Conservation (phyloP, 2,888 invertebrate genomes). For the Leucophenga montana region DNA sequence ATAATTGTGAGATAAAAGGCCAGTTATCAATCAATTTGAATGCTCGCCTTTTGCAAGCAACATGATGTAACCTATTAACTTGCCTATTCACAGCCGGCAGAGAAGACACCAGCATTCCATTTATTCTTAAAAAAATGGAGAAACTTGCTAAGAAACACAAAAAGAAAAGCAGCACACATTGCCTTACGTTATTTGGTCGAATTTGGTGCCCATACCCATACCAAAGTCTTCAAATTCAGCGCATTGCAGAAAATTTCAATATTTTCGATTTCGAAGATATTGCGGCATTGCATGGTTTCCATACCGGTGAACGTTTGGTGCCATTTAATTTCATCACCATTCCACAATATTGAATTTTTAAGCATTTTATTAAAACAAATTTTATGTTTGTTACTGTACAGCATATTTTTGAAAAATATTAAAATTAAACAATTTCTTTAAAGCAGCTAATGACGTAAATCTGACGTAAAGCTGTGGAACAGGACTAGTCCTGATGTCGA, state of each 20-base stretch:
- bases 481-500: no score
- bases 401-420: conserved; percentile 10
- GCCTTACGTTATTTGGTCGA: conserved; percentile 78
- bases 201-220: conserved; percentile 75
- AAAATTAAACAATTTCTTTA: not conserved
- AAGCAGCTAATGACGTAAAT: no score
- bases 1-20: conserved; percentile 78
- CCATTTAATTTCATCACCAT: conserved; percentile 68
- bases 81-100: conserved; percentile 79
- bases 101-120: conserved; percentile 73
- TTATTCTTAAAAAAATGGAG: conserved; percentile 75
- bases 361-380: not conserved
- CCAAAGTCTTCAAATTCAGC: conserved; percentile 76
- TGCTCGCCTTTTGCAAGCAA: conserved; percentile 80
- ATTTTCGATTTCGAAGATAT: conserved; percentile 78
- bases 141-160: conserved; percentile 77
- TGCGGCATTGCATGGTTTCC: conserved; percentile 74
- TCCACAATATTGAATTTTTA: conserved; percentile 69
- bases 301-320: conserved; percentile 70
- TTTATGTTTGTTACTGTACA: no score
- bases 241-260: conserved; percentile 76
- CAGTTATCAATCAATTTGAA: conserved; percentile 78
- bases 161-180: conserved; percentile 79
- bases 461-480: no score
- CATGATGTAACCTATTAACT: conserved; percentile 79